Base-by-base conservation (phyloP, 1,140 invertebrate genomes). In the Cyclina sinensis region DNA sequence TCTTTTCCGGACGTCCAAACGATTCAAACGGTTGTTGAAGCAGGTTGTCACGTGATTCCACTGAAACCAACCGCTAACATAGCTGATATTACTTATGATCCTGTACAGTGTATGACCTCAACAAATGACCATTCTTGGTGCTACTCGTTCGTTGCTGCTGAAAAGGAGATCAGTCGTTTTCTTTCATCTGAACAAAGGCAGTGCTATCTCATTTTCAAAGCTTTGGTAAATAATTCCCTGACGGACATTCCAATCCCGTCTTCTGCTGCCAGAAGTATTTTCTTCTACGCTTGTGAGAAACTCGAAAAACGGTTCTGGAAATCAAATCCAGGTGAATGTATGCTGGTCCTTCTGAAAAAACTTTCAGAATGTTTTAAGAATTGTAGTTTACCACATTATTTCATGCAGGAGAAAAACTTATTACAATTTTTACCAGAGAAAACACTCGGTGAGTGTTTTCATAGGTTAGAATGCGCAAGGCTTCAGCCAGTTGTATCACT, bases 281-380 rank as follows among this genome's bases (percentile, higher is more conserved):
- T 83, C 80, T 83, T 83, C 21, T 83, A 83, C 62, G 80, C 80
- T 24, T 83, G 80, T 32, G 80, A 83, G 80, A 68, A 83, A 27
- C 48, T 83, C 18, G 39, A 43, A n/a, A 48, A n/a, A 14, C 16
- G 12, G 16, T 30, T 48, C 9, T 83, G 80, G 80, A 32, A 65
- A 32, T 62, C 54, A 46, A 16, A 83, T 21, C 57, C 80, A 68
- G 80, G 35, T 0, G 27, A 62, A 65, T 83, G 80, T 27, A 18
- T 83, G 46, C 7, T 83, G n/a, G 18, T 83, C 3, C 21, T 83
- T 18, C n/a, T 83, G n/a, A 68, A 70, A 7, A 83, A 70, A 35
- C 9, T 48, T 68, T 5, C 57, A 46, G 21, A 48, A 48, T n/a
- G 59, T 16, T 70, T 83, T 12, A 59, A 48, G 18, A 48, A 12